These are phyloP conservation scores for Lordiphosa andalusiaca DNA, from an alignment of 2,888 invertebrate genomes.

Conservation along the genomic window DNA sequence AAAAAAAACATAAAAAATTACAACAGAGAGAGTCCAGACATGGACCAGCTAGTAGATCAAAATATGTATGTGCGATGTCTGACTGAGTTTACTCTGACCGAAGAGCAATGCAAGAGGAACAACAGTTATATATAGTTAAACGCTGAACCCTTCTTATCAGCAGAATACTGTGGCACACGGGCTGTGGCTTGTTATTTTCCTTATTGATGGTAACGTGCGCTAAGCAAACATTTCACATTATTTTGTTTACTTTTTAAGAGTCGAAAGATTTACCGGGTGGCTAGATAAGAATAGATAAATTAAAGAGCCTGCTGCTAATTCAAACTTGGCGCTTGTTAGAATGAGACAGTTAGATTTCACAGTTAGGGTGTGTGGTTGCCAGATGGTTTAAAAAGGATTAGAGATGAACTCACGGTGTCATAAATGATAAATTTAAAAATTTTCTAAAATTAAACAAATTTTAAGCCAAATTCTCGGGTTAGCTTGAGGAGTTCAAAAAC, in stretches of 20 bases:
- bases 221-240: constrained; percentile 7
- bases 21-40: constrained; percentile 41
- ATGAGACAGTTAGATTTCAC: neutral
- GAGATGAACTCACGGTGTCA: too few species aligned
- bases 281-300: constrained; percentile 10
- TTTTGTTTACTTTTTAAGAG: constrained; percentile 32
- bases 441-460: neutral
- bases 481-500: too few species aligned
- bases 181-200: constrained; percentile 17
- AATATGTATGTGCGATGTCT: constrained; percentile 8
- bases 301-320: neutral
- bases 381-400: neutral
- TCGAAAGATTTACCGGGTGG: constrained; percentile 1
- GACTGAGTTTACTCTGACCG: constrained; percentile 2
- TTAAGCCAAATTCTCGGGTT: too few species aligned
- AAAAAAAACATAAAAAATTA: constrained; percentile 52
- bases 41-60: neutral
- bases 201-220: constrained; percentile 58
- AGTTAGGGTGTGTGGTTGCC: neutral
- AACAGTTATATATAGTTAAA: neutral
- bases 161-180: constrained; percentile 40
- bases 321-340: neutral
- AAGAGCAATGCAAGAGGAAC: constrained; percentile 11
- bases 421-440: neutral
- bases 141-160: constrained; percentile 12